Evolutionary conservation across 2,888 invertebrate species (phyloP).

Genomic region (Sacculina carcini): DNA sequence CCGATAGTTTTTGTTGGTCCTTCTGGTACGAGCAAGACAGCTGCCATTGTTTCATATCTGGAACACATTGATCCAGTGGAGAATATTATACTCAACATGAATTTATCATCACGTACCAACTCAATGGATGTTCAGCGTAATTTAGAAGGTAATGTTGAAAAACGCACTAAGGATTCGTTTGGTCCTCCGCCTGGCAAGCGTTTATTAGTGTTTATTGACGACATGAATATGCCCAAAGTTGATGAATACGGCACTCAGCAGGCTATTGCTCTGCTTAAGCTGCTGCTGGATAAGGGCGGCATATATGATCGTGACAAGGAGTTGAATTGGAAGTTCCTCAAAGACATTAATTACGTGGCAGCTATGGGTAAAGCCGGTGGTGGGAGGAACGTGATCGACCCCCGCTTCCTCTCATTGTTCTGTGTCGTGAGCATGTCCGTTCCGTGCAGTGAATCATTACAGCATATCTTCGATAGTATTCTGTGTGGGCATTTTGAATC

Average conservation of each 20-base stretch:
- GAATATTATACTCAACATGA: constrained; percentile 53
- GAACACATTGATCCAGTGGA: constrained; percentile 18
- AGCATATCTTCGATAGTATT: constrained; percentile 57
- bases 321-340: constrained; percentile 61
- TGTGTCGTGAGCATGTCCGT: constrained; percentile 60
- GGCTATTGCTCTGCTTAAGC: constrained; percentile 68
- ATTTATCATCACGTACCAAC: constrained; percentile 72
- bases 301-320: constrained; percentile 71
- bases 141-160: constrained; percentile 63
- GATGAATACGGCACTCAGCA: constrained; percentile 79
- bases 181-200: constrained; percentile 74
- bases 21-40: constrained; percentile 76
- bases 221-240: constrained; percentile 70
- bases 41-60: constrained; percentile 56
- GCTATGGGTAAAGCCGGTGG: constrained; percentile 72
- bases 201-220: constrained; percentile 68
- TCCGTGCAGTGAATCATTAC: constrained; percentile 46
- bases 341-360: constrained; percentile 51
- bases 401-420: constrained; percentile 72
- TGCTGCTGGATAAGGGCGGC: constrained; percentile 64
- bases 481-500: constrained; percentile 43
- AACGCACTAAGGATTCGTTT: constrained; percentile 63
- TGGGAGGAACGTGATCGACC: constrained; percentile 67
- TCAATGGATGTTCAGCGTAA: constrained; percentile 70
- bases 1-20: constrained; percentile 68